phyloP scores from a whole-genome alignment of 2,113 vertebrate genomes.

The Micronycteris hirsuta region DNA sequence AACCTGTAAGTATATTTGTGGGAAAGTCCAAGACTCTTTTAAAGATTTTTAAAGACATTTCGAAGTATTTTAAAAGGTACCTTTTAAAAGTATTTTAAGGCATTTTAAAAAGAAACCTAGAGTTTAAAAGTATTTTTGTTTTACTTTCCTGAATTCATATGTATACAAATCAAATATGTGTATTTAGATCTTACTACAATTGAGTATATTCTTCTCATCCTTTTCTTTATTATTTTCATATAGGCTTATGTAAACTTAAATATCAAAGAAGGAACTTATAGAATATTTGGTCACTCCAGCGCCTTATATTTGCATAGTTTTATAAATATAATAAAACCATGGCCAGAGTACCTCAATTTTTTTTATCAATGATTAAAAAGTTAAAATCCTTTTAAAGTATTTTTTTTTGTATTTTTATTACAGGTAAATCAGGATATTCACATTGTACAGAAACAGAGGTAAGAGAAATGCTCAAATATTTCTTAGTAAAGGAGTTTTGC shows the following conservation, averaged over 20 bases:
- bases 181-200: background rate
- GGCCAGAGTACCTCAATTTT: background rate
- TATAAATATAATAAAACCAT: background rate
- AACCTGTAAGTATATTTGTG: background rate
- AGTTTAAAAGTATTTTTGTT: background rate
- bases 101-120: constrained; percentile 9
- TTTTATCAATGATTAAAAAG: background rate
- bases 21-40: background rate
- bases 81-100: background rate
- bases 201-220: background rate
- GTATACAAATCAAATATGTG: background rate
- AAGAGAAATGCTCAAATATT: constrained; percentile 75
- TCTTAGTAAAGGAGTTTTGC: constrained; percentile 14
- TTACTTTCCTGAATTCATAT: background rate
- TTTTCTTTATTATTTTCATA: background rate
- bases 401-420: constrained; percentile 65
- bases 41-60: background rate
- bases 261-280: background rate
- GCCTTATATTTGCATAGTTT: constrained; percentile 7
- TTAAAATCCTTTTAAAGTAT: constrained; percentile 51
- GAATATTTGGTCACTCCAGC: background rate
- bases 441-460: constrained; percentile 91
- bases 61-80: background rate
- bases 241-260: background rate
- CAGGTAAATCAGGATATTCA: constrained; percentile 84